These are phyloP conservation scores for Julus scanicus DNA, from an alignment of 2,888 invertebrate genomes.

Conservation along the genomic window DNA sequence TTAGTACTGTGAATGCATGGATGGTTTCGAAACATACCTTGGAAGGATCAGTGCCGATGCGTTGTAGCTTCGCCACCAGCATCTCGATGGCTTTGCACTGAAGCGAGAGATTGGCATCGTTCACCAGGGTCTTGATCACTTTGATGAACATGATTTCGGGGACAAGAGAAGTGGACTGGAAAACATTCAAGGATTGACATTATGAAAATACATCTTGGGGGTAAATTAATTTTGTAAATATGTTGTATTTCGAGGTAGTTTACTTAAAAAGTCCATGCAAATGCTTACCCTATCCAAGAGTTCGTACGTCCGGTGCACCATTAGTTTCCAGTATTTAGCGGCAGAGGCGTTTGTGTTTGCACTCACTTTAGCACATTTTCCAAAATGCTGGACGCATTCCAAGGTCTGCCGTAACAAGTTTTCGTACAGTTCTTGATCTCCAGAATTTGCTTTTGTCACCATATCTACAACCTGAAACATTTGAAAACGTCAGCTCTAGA, in stretches of 20 bases:
- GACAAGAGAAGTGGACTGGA: constrained; percentile 12
- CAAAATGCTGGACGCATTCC: constrained; percentile 17
- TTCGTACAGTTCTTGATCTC: background rate
- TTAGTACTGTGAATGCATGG: too few relatives aligned
- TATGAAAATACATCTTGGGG: too few relatives aligned
- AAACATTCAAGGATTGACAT: background rate
- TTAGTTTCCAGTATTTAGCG: constrained; percentile 82
- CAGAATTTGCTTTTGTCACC: background rate
- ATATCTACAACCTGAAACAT: background rate
- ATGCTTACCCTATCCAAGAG: constrained; percentile 76
- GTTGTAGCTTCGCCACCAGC: constrained; percentile 81
- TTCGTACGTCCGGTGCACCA: constrained; percentile 82
- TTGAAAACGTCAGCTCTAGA: background rate
- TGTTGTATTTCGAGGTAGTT: too few relatives aligned
- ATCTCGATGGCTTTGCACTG: constrained; percentile 86
- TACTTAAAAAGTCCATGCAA: background rate
- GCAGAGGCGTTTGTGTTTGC: background rate
- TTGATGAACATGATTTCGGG: constrained; percentile 75
- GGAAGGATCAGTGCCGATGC: background rate
- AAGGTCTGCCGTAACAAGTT: background rate
- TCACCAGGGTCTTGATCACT: constrained; percentile 77
- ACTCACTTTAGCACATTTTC: background rate
- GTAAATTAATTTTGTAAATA: too few relatives aligned
- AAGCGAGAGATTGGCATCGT: constrained; percentile 77
- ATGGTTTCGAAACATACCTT: background rate